Conservation (phyloP, 2,797 vertebrate species). For the Gymnopithys bicolor region DNA sequence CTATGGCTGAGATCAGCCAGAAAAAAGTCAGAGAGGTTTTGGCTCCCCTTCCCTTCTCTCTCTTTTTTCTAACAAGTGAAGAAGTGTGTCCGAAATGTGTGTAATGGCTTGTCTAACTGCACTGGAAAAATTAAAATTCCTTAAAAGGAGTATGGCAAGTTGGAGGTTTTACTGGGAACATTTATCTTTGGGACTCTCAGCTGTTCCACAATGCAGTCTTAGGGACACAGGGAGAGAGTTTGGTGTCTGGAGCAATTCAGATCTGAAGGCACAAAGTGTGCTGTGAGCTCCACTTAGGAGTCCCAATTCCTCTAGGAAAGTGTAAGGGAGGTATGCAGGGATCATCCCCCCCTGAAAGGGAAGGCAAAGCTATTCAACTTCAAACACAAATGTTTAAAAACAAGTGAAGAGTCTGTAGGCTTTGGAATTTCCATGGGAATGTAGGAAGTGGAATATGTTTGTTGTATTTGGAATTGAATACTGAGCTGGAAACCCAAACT, state of each 20-base stretch:
- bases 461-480: constrained; percentile 5
- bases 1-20: constrained; percentile 54
- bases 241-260: not conserved
- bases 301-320: not conserved
- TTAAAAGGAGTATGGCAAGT: not conserved
- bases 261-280: not conserved
- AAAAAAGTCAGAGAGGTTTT: constrained; percentile 47
- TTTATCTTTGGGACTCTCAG: not conserved
- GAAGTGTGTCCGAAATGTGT: constrained; percentile 52
- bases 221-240: not conserved
- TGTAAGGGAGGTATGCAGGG: not conserved
- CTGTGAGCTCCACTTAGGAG: not conserved
- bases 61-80: not conserved
- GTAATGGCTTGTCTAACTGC: not conserved
- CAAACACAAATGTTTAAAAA: not conserved
- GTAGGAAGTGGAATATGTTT: not conserved
- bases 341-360: not conserved
- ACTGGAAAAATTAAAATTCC: constrained; percentile 5
- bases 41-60: constrained; percentile 1
- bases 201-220: accelerated
- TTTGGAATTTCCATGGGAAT: constrained; percentile 28
- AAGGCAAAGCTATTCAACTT: not conserved
- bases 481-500: constrained; percentile 4
- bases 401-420: not conserved
- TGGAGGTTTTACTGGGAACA: not conserved